Percentiles rank a stretch among this genome's conserved stretches.
Evolutionary conservation across 2,797 vertebrate species (phyloP).

Genomic region (Diplodus sargus): DNA sequence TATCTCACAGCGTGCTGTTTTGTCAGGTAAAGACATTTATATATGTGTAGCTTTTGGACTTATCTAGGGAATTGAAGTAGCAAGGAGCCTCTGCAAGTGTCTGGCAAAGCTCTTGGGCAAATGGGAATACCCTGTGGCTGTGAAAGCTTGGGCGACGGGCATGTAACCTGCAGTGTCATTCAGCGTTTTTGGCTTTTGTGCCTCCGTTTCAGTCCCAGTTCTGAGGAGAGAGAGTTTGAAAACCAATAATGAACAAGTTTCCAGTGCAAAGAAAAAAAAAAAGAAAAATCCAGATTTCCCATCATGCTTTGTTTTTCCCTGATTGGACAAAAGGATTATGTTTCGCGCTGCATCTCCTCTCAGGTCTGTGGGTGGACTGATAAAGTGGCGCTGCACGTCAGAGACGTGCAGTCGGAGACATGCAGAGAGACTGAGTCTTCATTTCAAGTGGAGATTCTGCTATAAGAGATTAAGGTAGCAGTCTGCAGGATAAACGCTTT

Average conservation of each 20-base stretch:
- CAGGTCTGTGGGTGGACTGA: neutral
- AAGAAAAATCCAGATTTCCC: too few relatives aligned
- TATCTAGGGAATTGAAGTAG: neutral
- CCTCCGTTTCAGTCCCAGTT: neutral
- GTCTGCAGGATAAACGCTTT: slow-evolving; percentile 66
- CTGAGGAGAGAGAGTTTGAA: neutral
- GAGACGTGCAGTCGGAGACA: slow-evolving; percentile 24
- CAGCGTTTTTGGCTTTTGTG: neutral
- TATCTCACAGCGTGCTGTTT: neutral
- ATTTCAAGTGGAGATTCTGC: slow-evolving; percentile 44
- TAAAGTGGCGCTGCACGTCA: neutral
- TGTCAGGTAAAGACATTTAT: too few relatives aligned
- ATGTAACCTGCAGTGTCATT: neutral
- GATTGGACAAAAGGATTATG: too few relatives aligned
- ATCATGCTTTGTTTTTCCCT: too few relatives aligned
- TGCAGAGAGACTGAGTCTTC: slow-evolving; percentile 22
- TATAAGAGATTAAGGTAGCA: slow-evolving; percentile 66
- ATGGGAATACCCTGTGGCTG: neutral
- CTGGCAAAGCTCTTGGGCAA: neutral
- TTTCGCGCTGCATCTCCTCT: neutral
- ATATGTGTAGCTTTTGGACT: neutral
- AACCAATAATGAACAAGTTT: neutral
- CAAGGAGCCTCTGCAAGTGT: neutral
- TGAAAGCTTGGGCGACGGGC: neutral
- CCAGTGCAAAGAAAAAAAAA: neutral